Evolutionary conservation across 2,888 invertebrate species (phyloP), one percentile per base, ranked within the genome.

Genomic region (Pachycephus smyrnensis): DNA sequence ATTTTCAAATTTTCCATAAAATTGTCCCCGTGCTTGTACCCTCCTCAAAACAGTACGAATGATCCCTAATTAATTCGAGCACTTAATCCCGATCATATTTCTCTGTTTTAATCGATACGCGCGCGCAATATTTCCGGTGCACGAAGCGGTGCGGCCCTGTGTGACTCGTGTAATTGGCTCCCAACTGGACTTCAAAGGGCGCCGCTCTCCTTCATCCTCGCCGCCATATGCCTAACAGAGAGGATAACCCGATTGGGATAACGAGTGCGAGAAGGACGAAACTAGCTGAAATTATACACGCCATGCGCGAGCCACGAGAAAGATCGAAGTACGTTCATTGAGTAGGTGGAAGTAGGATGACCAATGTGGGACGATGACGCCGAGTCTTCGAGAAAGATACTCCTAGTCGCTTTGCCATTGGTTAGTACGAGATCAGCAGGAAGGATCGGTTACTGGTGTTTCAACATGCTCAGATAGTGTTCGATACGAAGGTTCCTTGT

Each of bases 161-260:
- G 91, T 91, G 91, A 91, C 91, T 91, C 91, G 91, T 91, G 91
- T 91, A 91, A 91, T 91, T 91, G 91, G 91, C 91, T 91, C 90
- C 91, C 91, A 91, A 91, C 90, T 91, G 91, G 91, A 91, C 91
- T 91, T 91, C 91, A 91, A 91, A 91, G 90, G 88, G 86, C 81
- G 89, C 91, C 91, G 91, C 91, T 91, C 88, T 86, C 91, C 91
- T 91, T 91, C 91, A 91, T 91, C 91, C 89, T 86, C 87, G 89
- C 91, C 91, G 91, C 90, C 90, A 89, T 87, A 86, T 86, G 88
- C 84, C 85, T 84, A 85, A 86, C 83, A 84, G 84, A 84, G 86
- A 82, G 81, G 77, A 79, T 73, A 55, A 76, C 76, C 75, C 75
- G 79, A 75, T 81, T 55, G 79, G 35, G 35, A 30, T 68, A 15